Percentiles rank a stretch among this genome's conserved stretches.
Evolutionary conservation across 1,140 invertebrate species (phyloP).

Genomic region (fruit fly (Drosophila melanogaster)): Release_6_plus_ISO1_MT NT_037436.4:2535501-2536000

Average conservation of each 20-base stretch:
- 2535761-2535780: constrained; percentile 17
- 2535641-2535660: constrained; percentile 84
- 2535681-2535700: constrained; percentile 42
- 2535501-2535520: constrained; percentile 95
- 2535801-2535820: constrained; percentile 65
- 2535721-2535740: constrained; percentile 78
- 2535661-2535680: constrained; percentile 76
- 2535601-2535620: constrained; percentile 63
- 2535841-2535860: constrained; percentile 82
- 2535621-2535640: constrained; percentile 15
- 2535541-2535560: constrained; percentile 93
- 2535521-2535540: constrained; percentile 94
- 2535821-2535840: constrained; percentile 75
- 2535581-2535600: constrained; percentile 62
- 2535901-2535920: constrained; percentile 82
- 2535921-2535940: constrained; percentile 70
- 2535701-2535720: constrained; percentile 19
- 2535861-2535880: constrained; percentile 79
- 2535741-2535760: constrained; percentile 49
- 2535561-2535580: constrained; percentile 91
- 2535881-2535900: constrained; percentile 75
- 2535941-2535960: constrained; percentile 86
- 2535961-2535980: constrained; percentile 96
- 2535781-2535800: constrained; percentile 63
- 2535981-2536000: constrained; percentile 96